Percentiles rank a stretch among this genome's conserved stretches.
These are phyloP conservation scores for Mesoclemmys tuberculata DNA, from an alignment of 2,113 vertebrate species.

Conservation along the genomic window DNA sequence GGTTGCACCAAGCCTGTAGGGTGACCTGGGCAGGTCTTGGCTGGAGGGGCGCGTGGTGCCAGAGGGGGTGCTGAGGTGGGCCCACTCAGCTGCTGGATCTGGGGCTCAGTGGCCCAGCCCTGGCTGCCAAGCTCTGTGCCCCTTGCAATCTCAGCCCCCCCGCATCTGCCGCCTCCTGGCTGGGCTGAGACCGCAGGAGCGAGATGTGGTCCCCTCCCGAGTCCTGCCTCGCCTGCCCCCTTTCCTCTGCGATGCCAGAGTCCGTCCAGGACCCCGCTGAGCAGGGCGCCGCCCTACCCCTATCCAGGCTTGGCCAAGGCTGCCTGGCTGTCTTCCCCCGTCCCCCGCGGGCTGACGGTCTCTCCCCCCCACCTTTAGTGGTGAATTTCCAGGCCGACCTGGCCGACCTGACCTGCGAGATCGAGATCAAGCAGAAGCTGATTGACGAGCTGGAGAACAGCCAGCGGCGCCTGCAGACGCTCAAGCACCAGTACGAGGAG, in stretches of 20 bases:
- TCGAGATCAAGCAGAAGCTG: slow-evolving; percentile 98
- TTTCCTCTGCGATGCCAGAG: neutral
- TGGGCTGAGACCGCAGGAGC: neutral
- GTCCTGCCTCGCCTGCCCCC: neutral
- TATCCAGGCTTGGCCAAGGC: too few species aligned
- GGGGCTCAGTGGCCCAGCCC: neutral
- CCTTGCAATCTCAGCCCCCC: neutral
- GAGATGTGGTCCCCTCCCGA: neutral
- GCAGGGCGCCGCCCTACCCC: neutral
- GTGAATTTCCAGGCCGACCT: slow-evolving; percentile 92
- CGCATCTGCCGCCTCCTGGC: neutral
- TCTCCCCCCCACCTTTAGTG: slow-evolving; percentile 71
- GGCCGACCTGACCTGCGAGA: slow-evolving; percentile 95
- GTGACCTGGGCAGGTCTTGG: neutral
- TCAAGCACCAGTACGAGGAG: slow-evolving; percentile 97
- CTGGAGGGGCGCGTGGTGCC: neutral
- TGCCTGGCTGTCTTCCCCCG: neutral
- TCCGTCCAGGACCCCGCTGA: neutral
- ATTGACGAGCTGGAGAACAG: slow-evolving; percentile 98
- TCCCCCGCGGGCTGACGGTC: neutral
- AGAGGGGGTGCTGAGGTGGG: neutral
- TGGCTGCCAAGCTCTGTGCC: neutral
- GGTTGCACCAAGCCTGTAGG: neutral
- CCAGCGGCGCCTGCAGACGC: slow-evolving; percentile 91
- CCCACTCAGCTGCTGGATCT: neutral